Conservation (phyloP, 92 coral and sea anemone genomes). For the Porites cylindrica region DNA sequence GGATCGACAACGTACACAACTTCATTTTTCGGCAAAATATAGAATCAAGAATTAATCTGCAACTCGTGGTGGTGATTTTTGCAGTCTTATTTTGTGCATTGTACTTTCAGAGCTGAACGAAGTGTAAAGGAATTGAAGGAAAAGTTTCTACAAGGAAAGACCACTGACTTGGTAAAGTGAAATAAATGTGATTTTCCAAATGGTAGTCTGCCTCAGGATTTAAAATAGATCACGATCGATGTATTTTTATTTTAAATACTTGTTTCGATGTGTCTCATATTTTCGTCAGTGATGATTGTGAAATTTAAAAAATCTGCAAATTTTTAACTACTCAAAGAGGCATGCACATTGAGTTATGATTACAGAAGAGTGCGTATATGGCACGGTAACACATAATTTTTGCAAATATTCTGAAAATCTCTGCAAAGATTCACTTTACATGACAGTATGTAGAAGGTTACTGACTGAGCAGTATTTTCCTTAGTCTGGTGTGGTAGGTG, state of each 20-base stretch:
- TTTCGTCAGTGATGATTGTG: too few relatives aligned
- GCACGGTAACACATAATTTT: too few relatives aligned
- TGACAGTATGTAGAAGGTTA: neutral
- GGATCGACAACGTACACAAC: too few relatives aligned
- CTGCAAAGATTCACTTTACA: too few relatives aligned
- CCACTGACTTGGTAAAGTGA: constrained; percentile 77
- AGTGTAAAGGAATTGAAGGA: constrained; percentile 86
- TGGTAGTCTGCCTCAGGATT: neutral
- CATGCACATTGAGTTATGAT: too few relatives aligned
- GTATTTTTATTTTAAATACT: too few relatives aligned
- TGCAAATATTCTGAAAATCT: too few relatives aligned
- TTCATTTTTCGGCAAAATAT: neutral
- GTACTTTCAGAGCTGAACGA: constrained; percentile 79
- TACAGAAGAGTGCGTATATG: too few relatives aligned
- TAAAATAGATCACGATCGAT: too few relatives aligned
- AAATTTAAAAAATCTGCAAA: too few relatives aligned
- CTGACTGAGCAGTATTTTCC: neutral
- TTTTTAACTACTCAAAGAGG: too few relatives aligned
- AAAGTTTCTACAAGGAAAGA: constrained; percentile 86
- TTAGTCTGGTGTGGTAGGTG: neutral
- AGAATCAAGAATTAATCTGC: neutral
- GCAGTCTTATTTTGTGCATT: neutral
- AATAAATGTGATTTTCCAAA: neutral
- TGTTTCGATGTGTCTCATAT: too few relatives aligned
- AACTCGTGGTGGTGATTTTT: neutral